A percentile compares a stretch with the other conserved stretches of the same genome.
Evolutionary conservation across 2,888 invertebrate species (phyloP).

Genomic region (Venusia cambrica): DNA sequence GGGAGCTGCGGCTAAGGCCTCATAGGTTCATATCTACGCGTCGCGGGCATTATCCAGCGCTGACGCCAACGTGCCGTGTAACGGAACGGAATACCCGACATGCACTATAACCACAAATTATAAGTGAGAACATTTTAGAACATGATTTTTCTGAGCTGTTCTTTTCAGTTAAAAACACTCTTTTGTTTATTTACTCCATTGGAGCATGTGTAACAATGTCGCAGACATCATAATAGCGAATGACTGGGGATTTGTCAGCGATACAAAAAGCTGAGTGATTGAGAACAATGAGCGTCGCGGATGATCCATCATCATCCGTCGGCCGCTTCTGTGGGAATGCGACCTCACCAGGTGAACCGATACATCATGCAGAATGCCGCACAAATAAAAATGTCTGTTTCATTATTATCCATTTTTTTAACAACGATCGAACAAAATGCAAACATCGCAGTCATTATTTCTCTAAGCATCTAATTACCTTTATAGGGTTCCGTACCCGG

Average conservation of each 20-base stretch:
- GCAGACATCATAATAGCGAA: constrained; percentile 33
- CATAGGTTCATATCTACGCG: constrained; percentile 32
- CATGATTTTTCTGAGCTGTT: constrained; percentile 55
- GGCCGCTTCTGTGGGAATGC: constrained; percentile 56
- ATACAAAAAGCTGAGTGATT: constrained; percentile 51
- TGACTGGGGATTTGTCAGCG: constrained; percentile 74
- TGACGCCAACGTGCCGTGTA: constrained; percentile 66
- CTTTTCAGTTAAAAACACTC: constrained; percentile 3
- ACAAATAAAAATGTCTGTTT: constrained; percentile 33
- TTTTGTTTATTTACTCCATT: constrained; percentile 21
- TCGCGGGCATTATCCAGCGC: constrained; percentile 57
- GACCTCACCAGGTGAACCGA: constrained; percentile 69
- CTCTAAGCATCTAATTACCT: no score
- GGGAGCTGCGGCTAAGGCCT: constrained; percentile 55
- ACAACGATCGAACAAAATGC: constrained; percentile 1
- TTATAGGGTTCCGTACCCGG: no score
- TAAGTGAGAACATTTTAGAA: constrained; percentile 78
- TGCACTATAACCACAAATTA: constrained; percentile 79
- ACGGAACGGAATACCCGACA: constrained; percentile 77
- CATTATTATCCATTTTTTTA: constrained; percentile 25
- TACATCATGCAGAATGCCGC: constrained; percentile 50
- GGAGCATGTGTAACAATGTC: constrained; percentile 20
- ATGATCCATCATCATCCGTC: constrained; percentile 78
- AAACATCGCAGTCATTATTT: no score
- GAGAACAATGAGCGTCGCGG: constrained; percentile 58